Conservation (phyloP, 2,888 invertebrate species). For the Sesia apiformis region DNA sequence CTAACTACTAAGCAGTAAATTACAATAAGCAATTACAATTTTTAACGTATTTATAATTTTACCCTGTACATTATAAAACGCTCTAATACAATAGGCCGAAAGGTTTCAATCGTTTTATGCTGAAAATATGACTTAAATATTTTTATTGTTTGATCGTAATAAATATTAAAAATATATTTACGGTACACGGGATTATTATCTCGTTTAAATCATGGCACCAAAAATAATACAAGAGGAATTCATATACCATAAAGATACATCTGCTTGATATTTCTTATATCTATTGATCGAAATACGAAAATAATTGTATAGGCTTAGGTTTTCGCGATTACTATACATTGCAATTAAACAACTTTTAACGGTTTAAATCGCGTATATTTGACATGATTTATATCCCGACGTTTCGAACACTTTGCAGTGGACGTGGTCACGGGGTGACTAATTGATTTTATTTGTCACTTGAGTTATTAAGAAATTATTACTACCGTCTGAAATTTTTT, state of each 20-base stretch:
- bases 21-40: no score
- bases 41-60: constrained; percentile 27
- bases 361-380: no score
- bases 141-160: background rate
- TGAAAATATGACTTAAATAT: constrained; percentile 5
- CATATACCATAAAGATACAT: background rate
- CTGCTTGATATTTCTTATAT: constrained; percentile 16
- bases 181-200: constrained; percentile 12
- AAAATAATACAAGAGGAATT: background rate
- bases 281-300: constrained; percentile 56
- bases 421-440: no score
- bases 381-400: no score
- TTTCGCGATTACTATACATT: no score
- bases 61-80: constrained; percentile 51
- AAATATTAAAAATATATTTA: constrained; percentile 18
- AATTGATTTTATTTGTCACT: no score
- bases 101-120: background rate
- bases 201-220: constrained; percentile 1
- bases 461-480: no score
- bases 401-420: no score
- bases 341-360: no score
- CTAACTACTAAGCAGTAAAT: no score
- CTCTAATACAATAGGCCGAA: background rate
- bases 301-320: constrained; percentile 31
- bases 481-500: no score